Conservation (phyloP, 2,797 vertebrate genomes). For the Etheostoma nigrum region DNA sequence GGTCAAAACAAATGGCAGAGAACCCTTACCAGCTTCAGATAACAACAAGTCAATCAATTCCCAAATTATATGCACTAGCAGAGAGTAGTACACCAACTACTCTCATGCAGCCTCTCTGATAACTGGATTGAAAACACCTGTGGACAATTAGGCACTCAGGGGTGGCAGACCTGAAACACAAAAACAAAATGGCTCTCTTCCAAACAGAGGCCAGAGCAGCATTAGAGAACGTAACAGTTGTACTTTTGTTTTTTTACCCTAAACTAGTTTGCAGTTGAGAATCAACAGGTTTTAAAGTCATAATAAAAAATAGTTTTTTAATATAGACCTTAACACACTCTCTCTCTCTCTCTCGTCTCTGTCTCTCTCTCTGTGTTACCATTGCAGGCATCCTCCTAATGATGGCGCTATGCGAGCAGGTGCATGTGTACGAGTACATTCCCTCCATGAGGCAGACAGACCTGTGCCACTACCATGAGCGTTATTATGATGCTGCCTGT, state of each 20-base stretch:
- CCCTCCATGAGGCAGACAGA: conserved; percentile 95
- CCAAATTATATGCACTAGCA: too few relatives aligned
- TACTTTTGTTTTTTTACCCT: neutral
- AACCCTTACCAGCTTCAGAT: too few relatives aligned
- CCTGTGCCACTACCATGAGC: conserved; percentile 97
- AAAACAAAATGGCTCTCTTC: too few relatives aligned
- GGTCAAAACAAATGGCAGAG: too few relatives aligned
- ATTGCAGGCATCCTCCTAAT: conserved; percentile 94
- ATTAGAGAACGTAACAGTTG: too few relatives aligned
- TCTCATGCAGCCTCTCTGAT: too few relatives aligned
- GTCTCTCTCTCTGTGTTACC: conserved; percentile 3
- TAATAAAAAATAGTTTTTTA: neutral
- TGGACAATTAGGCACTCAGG: too few relatives aligned
- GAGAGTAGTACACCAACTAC: too few relatives aligned
- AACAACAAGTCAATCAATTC: too few relatives aligned
- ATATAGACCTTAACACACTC: neutral
- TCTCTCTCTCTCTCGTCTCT: conserved; percentile 20
- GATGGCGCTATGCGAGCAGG: conserved; percentile 95
- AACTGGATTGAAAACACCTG: too few relatives aligned
- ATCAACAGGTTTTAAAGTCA: neutral
- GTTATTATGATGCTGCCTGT: conserved; percentile 95
- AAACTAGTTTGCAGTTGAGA: neutral
- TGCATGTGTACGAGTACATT: conserved; percentile 97
- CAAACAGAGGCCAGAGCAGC: too few relatives aligned
- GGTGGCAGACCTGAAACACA: too few relatives aligned